Conservation (phyloP, 2,113 vertebrate genomes). For the Pelobates fuscus region DNA sequence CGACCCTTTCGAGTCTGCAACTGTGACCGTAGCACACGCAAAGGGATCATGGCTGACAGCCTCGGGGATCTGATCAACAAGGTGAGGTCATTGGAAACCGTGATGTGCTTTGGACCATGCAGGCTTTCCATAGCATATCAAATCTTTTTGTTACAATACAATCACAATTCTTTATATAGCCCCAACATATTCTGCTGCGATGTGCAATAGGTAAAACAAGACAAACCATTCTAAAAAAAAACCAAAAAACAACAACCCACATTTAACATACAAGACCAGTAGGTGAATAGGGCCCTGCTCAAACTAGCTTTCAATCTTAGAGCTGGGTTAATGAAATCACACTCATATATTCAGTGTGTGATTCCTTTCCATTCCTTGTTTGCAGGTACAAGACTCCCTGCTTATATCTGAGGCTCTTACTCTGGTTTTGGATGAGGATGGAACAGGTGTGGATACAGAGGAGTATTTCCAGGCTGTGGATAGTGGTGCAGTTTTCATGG, state of each 20-base stretch:
- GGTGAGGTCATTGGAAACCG: constrained; percentile 63
- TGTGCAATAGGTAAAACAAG: too few relatives aligned
- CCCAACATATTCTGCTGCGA: too few relatives aligned
- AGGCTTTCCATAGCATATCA: neutral
- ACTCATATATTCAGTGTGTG: too few relatives aligned
- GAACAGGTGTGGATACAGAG: constrained; percentile 85
- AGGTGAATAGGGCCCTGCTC: too few relatives aligned
- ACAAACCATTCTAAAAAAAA: too few relatives aligned
- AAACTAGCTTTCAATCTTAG: too few relatives aligned
- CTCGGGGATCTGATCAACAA: constrained; percentile 77
- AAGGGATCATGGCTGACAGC: constrained; percentile 73
- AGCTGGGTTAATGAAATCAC: too few relatives aligned
- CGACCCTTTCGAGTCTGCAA: constrained; percentile 81
- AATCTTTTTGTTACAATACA: too few relatives aligned
- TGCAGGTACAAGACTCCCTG: constrained; percentile 72
- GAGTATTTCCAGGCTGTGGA: constrained; percentile 83
- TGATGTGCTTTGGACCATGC: neutral
- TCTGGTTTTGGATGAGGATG: constrained; percentile 89
- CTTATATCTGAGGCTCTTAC: constrained; percentile 54
- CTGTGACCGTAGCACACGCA: constrained; percentile 76
- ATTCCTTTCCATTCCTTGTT: too few relatives aligned
- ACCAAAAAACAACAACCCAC: too few relatives aligned
- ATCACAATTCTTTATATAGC: too few relatives aligned
- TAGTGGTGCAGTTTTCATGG: constrained; percentile 79
- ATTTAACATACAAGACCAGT: too few relatives aligned